Conservation (phyloP, 2,797 vertebrate species). For the Cryptoprocta ferox region DNA sequence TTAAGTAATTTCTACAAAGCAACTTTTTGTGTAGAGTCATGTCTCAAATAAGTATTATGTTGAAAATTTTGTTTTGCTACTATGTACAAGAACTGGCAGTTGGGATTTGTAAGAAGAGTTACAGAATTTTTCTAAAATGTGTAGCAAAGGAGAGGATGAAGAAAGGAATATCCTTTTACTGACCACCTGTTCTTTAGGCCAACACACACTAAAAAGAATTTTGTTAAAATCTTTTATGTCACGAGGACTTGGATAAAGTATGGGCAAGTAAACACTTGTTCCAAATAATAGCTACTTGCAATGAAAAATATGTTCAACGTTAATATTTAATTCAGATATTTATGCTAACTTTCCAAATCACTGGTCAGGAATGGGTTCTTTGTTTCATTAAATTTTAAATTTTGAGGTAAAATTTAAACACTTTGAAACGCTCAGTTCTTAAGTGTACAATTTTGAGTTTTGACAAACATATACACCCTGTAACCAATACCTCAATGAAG, state of each 20-base stretch:
- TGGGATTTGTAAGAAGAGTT: background rate
- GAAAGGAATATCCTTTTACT: background rate
- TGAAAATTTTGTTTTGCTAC: constrained; percentile 30
- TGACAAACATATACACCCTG: background rate
- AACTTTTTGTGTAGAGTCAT: constrained; percentile 19
- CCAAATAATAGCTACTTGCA: background rate
- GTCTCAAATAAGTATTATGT: background rate
- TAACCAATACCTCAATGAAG: background rate
- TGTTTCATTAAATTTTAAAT: background rate
- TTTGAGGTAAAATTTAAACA: constrained; percentile 9
- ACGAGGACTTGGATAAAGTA: background rate
- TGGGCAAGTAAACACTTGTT: background rate
- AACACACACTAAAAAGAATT: background rate
- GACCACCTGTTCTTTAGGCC: background rate
- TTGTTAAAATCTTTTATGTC: background rate
- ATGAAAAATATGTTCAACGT: background rate
- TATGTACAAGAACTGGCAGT: background rate
- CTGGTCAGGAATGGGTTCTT: background rate
- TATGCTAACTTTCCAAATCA: background rate
- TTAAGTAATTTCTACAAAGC: constrained; percentile 30
- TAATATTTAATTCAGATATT: background rate
- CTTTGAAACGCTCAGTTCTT: background rate
- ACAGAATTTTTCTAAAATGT: constrained; percentile 19
- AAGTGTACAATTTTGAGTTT: background rate
- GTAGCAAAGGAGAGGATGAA: background rate